A percentile compares a stretch with the other conserved stretches of the same genome.
Evolutionary conservation across 2,113 vertebrate genomes (phyloP).

Genomic region (Brienomyrus longianalis): DNA sequence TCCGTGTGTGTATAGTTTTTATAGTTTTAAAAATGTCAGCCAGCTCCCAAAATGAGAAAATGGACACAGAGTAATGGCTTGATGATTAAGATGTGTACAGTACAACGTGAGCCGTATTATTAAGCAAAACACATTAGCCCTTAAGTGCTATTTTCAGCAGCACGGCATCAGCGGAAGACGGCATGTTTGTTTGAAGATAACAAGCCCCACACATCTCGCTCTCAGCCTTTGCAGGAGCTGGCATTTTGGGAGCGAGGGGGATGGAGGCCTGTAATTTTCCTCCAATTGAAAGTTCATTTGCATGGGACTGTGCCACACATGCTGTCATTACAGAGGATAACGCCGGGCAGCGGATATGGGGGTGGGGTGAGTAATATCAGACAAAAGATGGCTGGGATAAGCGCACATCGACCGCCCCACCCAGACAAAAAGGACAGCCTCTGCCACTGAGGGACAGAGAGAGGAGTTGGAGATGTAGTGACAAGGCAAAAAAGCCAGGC

Average conservation of each 20-base stretch:
- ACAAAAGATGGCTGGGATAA: constrained; percentile 28
- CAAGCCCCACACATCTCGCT: constrained; percentile 35
- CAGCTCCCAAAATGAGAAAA: constrained; percentile 38
- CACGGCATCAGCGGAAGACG: constrained; percentile 40
- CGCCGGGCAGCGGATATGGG: constrained; percentile 38
- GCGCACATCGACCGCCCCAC: background rate
- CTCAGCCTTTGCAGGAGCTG: constrained; percentile 31
- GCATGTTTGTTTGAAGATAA: constrained; percentile 51
- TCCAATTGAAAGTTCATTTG: constrained; percentile 54
- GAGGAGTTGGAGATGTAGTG: background rate
- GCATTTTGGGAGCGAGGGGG: background rate
- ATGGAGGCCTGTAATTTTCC: constrained; percentile 51
- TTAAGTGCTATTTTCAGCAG: constrained; percentile 41
- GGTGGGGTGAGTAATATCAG: constrained; percentile 41
- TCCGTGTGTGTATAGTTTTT: constrained; percentile 20
- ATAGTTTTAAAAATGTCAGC: constrained; percentile 23
- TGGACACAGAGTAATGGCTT: constrained; percentile 33
- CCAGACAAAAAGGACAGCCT: background rate
- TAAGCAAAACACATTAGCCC: constrained; percentile 54
- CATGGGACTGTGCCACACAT: constrained; percentile 45
- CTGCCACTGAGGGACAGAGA: constrained; percentile 12
- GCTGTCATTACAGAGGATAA: constrained; percentile 39
- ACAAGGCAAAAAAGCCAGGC: background rate
- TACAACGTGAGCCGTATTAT: constrained; percentile 40
- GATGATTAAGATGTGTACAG: constrained; percentile 34